phyloP scores from a whole-genome alignment of 2,113 vertebrate genomes.

The Zingel zingel region DNA sequence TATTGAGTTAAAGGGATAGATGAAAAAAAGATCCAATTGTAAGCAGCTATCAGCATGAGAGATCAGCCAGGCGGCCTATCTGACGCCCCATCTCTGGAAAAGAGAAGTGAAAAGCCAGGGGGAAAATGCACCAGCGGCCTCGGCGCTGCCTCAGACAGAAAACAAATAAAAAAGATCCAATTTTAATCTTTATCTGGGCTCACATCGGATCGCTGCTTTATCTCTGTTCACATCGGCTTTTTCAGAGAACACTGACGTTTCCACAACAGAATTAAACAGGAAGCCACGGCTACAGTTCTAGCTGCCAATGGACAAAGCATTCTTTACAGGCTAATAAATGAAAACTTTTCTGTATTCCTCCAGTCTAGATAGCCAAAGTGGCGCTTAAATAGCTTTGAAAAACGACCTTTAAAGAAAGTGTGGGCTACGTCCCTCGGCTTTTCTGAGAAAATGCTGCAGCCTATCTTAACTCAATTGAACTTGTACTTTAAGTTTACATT shows the following conservation, averaged over 20 bases:
- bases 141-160: slow-evolving; percentile 82
- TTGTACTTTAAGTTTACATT: neutral
- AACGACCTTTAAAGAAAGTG: neutral
- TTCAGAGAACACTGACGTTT: slow-evolving; percentile 85
- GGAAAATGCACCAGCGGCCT: slow-evolving; percentile 72
- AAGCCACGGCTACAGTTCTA: slow-evolving; percentile 76
- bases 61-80: slow-evolving; percentile 84
- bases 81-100: slow-evolving; percentile 83
- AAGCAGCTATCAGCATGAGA: slow-evolving; percentile 77
- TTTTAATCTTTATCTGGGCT: slow-evolving; percentile 85
- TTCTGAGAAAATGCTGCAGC: neutral
- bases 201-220: slow-evolving; percentile 86
- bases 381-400: neutral
- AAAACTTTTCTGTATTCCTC: slow-evolving; percentile 25
- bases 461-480: neutral
- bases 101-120: slow-evolving; percentile 83
- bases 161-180: slow-evolving; percentile 87
- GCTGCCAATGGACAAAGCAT: slow-evolving; percentile 69
- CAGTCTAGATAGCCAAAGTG: slow-evolving; percentile 24
- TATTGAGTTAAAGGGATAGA: slow-evolving; percentile 81
- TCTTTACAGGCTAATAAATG: slow-evolving; percentile 47
- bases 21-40: slow-evolving; percentile 82
- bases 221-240: slow-evolving; percentile 84
- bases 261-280: slow-evolving; percentile 86
- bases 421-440: neutral